Evolutionary conservation across 2,888 invertebrate species (phyloP).

Genomic region (Polymixis flavicincta): DNA sequence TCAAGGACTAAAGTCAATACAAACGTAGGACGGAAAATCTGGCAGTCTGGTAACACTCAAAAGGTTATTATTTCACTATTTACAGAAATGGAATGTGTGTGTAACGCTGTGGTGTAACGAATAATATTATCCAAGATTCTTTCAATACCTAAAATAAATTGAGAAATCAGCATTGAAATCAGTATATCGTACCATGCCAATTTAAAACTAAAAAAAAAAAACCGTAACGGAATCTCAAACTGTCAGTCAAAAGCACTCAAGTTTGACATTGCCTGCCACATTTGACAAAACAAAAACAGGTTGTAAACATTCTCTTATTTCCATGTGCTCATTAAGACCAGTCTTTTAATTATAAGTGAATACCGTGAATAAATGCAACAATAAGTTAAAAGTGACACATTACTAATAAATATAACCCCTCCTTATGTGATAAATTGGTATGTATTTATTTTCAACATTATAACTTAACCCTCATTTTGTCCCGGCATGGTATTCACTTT

Average conservation of each 20-base stretch:
- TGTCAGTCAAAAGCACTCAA: background rate
- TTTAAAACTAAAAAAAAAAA: background rate
- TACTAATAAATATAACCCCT: background rate
- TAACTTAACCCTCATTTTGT: slow-evolving; percentile 23
- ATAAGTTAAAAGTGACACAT: background rate
- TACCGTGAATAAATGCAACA: background rate
- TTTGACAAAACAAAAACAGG: background rate
- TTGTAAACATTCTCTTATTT: slow-evolving; percentile 55
- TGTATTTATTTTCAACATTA: background rate
- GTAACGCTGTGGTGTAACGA: too few relatives aligned
- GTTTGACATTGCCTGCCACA: background rate
- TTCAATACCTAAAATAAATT: background rate
- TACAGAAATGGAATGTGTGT: background rate
- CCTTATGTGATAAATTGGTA: slow-evolving; percentile 12
- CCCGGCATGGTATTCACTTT: slow-evolving; percentile 6
- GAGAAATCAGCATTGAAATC: background rate
- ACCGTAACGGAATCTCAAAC: background rate
- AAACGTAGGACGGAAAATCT: background rate
- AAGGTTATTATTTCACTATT: background rate
- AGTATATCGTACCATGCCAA: background rate
- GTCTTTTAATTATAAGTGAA: too few relatives aligned
- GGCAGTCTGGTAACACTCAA: background rate
- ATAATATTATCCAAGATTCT: background rate
- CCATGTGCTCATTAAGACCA: slow-evolving; percentile 29
- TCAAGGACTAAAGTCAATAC: background rate